Evolutionary conservation across 2,797 vertebrate genomes (phyloP).

Genomic region (Serranus cabrilla): DNA sequence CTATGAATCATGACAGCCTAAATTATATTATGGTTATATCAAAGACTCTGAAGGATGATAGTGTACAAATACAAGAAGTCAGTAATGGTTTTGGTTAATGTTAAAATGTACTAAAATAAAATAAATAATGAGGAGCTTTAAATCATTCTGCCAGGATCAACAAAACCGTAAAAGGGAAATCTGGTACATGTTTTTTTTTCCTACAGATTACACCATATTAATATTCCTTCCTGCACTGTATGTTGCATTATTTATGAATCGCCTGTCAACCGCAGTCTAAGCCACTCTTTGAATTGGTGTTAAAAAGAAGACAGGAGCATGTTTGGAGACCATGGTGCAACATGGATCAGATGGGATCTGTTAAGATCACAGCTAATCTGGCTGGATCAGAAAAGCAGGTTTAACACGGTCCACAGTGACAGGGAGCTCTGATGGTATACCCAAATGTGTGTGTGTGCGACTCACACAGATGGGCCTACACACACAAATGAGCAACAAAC

Average conservation of each 20-base stretch:
- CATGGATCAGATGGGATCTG: slow-evolving; percentile 65
- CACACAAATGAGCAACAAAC: background rate
- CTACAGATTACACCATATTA: slow-evolving; percentile 14
- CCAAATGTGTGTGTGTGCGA: slow-evolving; percentile 12
- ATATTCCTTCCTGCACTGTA: slow-evolving; percentile 23
- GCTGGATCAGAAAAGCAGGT: slow-evolving; percentile 60
- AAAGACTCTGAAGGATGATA: background rate
- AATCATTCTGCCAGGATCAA: slow-evolving; percentile 10
- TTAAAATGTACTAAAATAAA: slow-evolving; percentile 1
- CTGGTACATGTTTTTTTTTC: slow-evolving; percentile 17
- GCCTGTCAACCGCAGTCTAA: slow-evolving; percentile 37
- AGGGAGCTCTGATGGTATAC: slow-evolving; percentile 19
- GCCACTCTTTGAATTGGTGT: slow-evolving; percentile 52
- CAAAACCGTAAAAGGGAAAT: background rate
- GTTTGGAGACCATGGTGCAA: slow-evolving; percentile 58
- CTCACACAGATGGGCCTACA: slow-evolving; percentile 8
- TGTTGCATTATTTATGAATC: slow-evolving; percentile 57
- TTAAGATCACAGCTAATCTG: slow-evolving; percentile 74
- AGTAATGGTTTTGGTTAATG: background rate
- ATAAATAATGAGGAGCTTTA: background rate
- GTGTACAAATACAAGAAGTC: background rate
- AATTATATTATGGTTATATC: background rate
- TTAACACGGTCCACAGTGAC: slow-evolving; percentile 35
- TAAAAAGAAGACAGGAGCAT: slow-evolving; percentile 53
- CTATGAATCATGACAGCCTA: background rate